Percentiles rank a stretch among this genome's conserved stretches.
Conservation (phyloP, 2,888 invertebrate genomes). For the Chydorus sphaericus region DNA sequence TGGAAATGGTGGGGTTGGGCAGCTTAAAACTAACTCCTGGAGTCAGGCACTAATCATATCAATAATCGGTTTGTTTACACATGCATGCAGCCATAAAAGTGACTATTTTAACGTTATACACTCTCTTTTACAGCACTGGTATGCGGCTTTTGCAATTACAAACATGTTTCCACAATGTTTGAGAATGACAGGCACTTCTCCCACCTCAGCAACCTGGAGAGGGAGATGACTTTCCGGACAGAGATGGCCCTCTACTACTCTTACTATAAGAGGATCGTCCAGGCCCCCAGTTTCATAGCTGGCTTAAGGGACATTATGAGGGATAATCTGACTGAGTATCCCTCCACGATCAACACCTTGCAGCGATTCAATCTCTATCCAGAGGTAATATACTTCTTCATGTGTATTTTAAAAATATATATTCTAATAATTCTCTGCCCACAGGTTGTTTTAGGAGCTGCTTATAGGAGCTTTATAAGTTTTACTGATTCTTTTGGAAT, state of each 20-base stretch:
- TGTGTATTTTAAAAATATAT: not conserved
- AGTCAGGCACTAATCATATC: too few relatives aligned
- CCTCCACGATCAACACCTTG: conserved; percentile 61
- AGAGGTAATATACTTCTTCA: conserved; percentile 41
- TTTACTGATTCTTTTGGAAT: conserved; percentile 29
- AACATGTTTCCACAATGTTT: conserved; percentile 55
- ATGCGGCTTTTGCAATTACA: conserved; percentile 43
- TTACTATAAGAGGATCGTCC: conserved; percentile 67
- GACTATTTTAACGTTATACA: too few relatives aligned
- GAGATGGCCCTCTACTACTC: conserved; percentile 73
- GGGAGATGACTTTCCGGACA: conserved; percentile 70
- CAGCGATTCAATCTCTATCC: conserved; percentile 71
- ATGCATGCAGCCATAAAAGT: too few relatives aligned
- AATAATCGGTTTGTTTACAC: too few relatives aligned
- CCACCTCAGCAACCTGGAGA: conserved; percentile 61
- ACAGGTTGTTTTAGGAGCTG: conserved; percentile 34
- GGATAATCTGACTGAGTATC: conserved; percentile 66
- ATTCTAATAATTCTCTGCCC: conserved; percentile 5
- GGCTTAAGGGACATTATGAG: conserved; percentile 49
- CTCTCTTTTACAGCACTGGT: conserved; percentile 40
- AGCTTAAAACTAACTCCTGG: too few relatives aligned
- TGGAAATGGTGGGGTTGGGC: too few relatives aligned
- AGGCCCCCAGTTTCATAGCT: conserved; percentile 42
- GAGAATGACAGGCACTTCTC: conserved; percentile 74
- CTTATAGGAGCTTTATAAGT: conserved; percentile 36